Base-by-base conservation (phyloP, 2,113 vertebrate species). In the Nesoenas mayeri region DNA sequence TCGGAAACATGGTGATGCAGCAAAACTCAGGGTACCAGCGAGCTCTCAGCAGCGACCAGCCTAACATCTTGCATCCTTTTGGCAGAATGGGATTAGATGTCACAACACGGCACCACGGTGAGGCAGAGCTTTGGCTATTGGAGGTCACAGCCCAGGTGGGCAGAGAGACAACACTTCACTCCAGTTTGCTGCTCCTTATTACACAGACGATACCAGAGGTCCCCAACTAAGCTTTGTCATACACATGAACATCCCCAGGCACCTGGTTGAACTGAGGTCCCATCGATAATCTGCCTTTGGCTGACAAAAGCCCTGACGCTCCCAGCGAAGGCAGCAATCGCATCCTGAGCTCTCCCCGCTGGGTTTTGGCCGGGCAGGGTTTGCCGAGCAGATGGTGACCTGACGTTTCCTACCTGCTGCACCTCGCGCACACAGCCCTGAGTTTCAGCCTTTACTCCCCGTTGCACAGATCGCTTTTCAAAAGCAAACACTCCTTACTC, bases 311-410 rank as follows among this genome's bases (percentile, higher is more conserved):
- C 28, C 60, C 87, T 79, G 78, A 78, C 34, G 12, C n/a, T 16
- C 31, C 84, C 1, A 1, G 80, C 3, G 0, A 67, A 70, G 93
- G 88, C 9, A 3, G 73, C 40, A 4, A 1, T 16, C 22, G 54
- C 11, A 1, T 31, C 74, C 89, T 50, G 72, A 90, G 85, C 73
- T 56, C 74, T 87, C 70, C 95, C 94, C 67, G 79, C 91, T 2
- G 86, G 6, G 88, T 77, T n/a, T 91, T 96, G 96, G 95, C 95
- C 5, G 0, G 18, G 71, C 50, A 92, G 72, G 64, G 65, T 5
- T 64, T 15, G 75, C 44, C 54, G 83, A 96, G 89, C 95, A 97
- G 96, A 97, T 97, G 96, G 96, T 93, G 93, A 94, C 95, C 93
- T 96, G 11, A 94, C 79, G 56, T 7, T 75, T 87, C 83, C 89